Base-by-base conservation (phyloP, 37 sponge, comb jelly and placozoan genomes). In the Axinella damicornis region DNA sequence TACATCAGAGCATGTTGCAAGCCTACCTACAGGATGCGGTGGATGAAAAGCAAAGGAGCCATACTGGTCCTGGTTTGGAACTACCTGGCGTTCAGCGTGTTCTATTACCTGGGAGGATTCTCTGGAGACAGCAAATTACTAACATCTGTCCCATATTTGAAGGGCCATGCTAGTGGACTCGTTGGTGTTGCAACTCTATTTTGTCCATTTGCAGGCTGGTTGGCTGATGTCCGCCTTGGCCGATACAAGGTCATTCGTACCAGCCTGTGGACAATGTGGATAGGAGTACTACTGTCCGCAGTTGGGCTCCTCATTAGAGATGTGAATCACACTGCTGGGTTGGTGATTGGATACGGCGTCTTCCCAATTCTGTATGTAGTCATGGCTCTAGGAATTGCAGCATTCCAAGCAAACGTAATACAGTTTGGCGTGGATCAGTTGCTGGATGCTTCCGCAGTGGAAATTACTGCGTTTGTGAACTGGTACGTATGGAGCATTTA, bases 401-500 rank as follows among this genome's bases (percentile, higher is more conserved):
- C 71, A 22, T 67, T 69, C 37, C 58, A 69, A 25, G 59, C 66
- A 20, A 67, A 81, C 30, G 55, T 81, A 20, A 53, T 69, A 19
- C 82, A 24, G 27, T 81, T 81, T 81, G 82, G 71, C 21, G 19
- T 81, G 18, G 71, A 81, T 59, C 82, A 81, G 54, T 37, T 81
- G 67, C 31, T 25, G n/a, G 58, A 81, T 69, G 82, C 31, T 24
- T 69, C 82, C 27, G 55, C 56, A 32, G 71, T 69, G 38, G 59
- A 79, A 46, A 40, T 32, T 30, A 79, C 46, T 39, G 38, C 70
- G 24, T 52, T 81, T 58, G 53, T 69, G 15, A 70, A 69, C 82
- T 81, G 71, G 69, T 81, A 81, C 71, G 68, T 69, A 70, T 81
- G 82, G 82, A 81, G 33, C 5, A n/a, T n/a, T n/a, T n/a, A n/a